Evolutionary conservation across 1,140 invertebrate species (phyloP), one percentile per base, ranked within the genome.

Genomic region (Hyposmocoma kahamanoa): DNA sequence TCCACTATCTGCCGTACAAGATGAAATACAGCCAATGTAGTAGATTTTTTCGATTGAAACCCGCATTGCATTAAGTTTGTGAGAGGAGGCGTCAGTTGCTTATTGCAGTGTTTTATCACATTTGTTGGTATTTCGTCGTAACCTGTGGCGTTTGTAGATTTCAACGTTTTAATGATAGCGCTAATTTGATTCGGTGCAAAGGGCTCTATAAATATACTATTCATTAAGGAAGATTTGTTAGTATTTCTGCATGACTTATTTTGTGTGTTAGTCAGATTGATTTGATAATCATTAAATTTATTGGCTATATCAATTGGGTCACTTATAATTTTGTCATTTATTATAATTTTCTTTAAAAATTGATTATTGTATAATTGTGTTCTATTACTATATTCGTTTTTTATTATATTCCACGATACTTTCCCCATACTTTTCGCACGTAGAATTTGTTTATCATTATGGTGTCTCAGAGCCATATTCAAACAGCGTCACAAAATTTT

Each of bases 11-110:
- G 4, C n/a, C 22, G 5, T 11, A 30, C 22, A 22, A 44, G 22
- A 22, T 32, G 18, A 22, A 32, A 46, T 10, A 20, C 13, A 6
- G 43, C 43, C 15, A 22, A 18, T 18, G 26, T 32, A n/a, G 28
- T 46, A 15, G 43, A 46, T 32, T 46, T 46, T n/a, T 36, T 19
- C 19, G 19, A 15, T 28, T 34, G 26, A 32, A n/a, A 46, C 17
- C 26, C 24, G 19, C 19, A 18, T 36, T 46, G 26, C 10, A 46
- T 21, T 9, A 46, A 11, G 13, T 46, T 11, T 24, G 42, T 24
- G 26, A 43, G 21, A 11, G n/a, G 20, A 3, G 9, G 8, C 3
- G 9, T n/a, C 15, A 43, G 42, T 43, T 22, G 9, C 6, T 43
- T 13, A 8, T 3, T 26, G 22, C 42, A 43, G 3, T 24, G 8